Evolutionary conservation across 2,797 vertebrate species (phyloP).

Genomic region (Anas capensis): DNA sequence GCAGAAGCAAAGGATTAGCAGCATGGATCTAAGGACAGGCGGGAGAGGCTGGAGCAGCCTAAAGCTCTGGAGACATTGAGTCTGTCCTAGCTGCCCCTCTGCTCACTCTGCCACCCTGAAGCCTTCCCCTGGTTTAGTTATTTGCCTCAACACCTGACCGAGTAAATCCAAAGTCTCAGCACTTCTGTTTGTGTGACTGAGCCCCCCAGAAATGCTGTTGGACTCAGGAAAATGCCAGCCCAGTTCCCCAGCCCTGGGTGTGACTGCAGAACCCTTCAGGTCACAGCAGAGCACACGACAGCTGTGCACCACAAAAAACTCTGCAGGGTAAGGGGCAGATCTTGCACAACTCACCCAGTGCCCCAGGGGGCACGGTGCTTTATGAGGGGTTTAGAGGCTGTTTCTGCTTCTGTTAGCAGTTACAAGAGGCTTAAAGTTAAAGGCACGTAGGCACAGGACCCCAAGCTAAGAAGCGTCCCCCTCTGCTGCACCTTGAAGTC

Average conservation of each 20-base stretch:
- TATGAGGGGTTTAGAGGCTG: not conserved
- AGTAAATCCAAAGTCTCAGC: accelerated
- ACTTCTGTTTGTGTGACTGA: not conserved
- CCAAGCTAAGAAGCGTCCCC: accelerated
- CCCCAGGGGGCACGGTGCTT: accelerated
- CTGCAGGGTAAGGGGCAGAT: not conserved
- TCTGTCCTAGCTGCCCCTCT: not conserved
- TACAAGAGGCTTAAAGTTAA: not conserved
- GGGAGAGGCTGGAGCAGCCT: not conserved
- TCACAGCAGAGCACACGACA: not conserved
- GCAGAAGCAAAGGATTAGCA: not conserved
- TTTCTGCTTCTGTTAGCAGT: not conserved
- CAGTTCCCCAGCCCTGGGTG: not conserved
- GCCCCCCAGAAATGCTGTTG: accelerated
- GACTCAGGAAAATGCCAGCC: not conserved
- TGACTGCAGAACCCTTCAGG: not conserved
- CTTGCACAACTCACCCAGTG: not conserved
- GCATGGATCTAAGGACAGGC: not conserved
- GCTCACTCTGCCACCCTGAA: not conserved
- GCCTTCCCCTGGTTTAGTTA: not conserved
- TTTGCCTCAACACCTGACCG: not conserved
- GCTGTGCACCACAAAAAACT: not conserved
- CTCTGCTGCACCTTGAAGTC: not conserved
- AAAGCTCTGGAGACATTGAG: not conserved
- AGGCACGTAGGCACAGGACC: accelerated